These are phyloP conservation scores for Pterois miles DNA, from an alignment of 2,797 vertebrate genomes.

Conservation along the genomic window DNA sequence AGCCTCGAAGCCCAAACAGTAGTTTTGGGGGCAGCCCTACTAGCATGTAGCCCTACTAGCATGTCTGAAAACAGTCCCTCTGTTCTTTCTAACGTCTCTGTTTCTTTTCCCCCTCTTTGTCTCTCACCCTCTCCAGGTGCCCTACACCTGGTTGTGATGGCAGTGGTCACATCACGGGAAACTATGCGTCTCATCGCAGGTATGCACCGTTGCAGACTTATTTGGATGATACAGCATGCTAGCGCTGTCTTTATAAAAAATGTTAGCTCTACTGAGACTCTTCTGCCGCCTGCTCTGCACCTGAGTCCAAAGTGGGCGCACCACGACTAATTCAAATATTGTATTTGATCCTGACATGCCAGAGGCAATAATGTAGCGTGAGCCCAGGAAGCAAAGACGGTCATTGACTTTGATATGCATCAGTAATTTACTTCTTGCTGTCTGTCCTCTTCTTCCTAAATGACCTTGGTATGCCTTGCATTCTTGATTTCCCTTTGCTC, in stretches of 20 bases:
- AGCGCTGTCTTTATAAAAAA: constrained; percentile 8
- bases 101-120: not conserved
- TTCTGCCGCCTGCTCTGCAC: constrained; percentile 17
- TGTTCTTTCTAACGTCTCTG: not conserved
- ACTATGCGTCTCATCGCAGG: constrained; percentile 99
- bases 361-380: constrained; percentile 55
- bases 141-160: constrained; percentile 97
- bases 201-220: constrained; percentile 52
- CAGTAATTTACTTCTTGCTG: constrained; percentile 72
- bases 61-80: not conserved
- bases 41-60: not conserved
- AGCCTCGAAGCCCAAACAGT: no score
- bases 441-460: constrained; percentile 71
- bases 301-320: constrained; percentile 25
- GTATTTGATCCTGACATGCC: constrained; percentile 63
- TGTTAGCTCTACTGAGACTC: constrained; percentile 27
- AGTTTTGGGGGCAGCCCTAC: no score
- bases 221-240: not conserved
- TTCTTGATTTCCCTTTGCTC: constrained; percentile 78
- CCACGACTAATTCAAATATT: constrained; percentile 57
- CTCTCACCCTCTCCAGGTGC: constrained; percentile 66
- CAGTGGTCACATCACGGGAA: constrained; percentile 98
- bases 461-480: constrained; percentile 76
- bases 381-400: constrained; percentile 52
- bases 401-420: constrained; percentile 71